A percentile compares a stretch with the other conserved stretches of the same genome.
Conservation (phyloP, 2,888 invertebrate genomes). For the Anticlea derivata region DNA sequence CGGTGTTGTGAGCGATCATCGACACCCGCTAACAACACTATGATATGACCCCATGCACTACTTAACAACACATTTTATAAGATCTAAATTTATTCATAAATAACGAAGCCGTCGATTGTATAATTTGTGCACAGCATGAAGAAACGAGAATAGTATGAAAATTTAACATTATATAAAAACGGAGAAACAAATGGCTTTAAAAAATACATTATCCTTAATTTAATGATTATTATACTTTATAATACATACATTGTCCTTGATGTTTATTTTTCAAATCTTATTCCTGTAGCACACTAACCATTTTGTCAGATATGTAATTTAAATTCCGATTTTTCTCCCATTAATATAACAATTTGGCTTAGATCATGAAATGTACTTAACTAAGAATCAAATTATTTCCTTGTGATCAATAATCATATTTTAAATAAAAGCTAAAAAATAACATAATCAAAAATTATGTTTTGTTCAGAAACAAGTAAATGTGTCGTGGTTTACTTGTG, state of each 20-base stretch:
- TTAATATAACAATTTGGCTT: constrained; percentile 79
- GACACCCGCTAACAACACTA: constrained; percentile 54
- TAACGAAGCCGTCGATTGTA: constrained; percentile 67
- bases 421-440: constrained; percentile 37
- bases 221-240: constrained; percentile 80
- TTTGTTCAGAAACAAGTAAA: constrained; percentile 39
- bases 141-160: constrained; percentile 69
- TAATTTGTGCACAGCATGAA: constrained; percentile 80
- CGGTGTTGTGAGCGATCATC: constrained; percentile 43
- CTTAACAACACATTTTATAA: constrained; percentile 68
- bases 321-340: constrained; percentile 82
- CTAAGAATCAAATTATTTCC: constrained; percentile 55
- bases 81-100: constrained; percentile 57
- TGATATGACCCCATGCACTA: constrained; percentile 54
- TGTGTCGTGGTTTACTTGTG: constrained; percentile 39
- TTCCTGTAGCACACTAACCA: constrained; percentile 82
- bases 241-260: constrained; percentile 81
- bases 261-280: constrained; percentile 77
- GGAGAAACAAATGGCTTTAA: constrained; percentile 78
- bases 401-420: constrained; percentile 40
- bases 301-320: constrained; percentile 84
- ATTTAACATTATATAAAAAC: constrained; percentile 78
- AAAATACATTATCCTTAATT: constrained; percentile 82
- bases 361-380: constrained; percentile 68
- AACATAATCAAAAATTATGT: constrained; percentile 53